A percentile compares a stretch with the other conserved stretches of the same genome.
phyloP scores from a whole-genome alignment of 2,888 invertebrate genomes.

The Drosophila kuntzei region DNA sequence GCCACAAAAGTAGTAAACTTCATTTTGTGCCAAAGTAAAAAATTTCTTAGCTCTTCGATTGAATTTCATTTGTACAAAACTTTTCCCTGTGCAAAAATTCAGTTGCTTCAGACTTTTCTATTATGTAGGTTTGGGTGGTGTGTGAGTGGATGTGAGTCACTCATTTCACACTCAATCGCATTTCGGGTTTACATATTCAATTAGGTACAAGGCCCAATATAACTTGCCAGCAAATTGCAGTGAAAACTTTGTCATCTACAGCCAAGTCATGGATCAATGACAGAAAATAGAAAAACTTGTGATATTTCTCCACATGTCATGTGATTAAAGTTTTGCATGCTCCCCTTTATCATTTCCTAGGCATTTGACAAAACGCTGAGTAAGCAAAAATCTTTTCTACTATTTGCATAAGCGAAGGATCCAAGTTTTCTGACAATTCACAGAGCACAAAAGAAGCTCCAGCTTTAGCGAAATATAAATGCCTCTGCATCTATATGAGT shows the following conservation, averaged over 20 bases:
- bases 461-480: conserved; percentile 34
- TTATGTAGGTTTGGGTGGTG: not conserved
- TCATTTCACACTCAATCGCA: conserved; percentile 80
- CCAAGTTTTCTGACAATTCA: conserved; percentile 68
- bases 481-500: conserved; percentile 1
- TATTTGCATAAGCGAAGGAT: conserved; percentile 69
- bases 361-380: conserved; percentile 36
- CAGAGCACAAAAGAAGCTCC: conserved; percentile 28
- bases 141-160: conserved; percentile 23
- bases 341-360: not conserved
- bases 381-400: conserved; percentile 42
- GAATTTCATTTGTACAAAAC: conserved; percentile 38
- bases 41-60: conserved; percentile 33
- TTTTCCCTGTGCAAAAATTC: conserved; percentile 24
- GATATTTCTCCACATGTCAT: conserved; percentile 64
- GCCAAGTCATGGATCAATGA: conserved; percentile 67
- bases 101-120: conserved; percentile 11
- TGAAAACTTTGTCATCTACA: conserved; percentile 41
- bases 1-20: conserved; percentile 63
- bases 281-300: conserved; percentile 64
- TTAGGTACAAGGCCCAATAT: conserved; percentile 55
- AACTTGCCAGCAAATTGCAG: conserved; percentile 45
- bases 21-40: conserved; percentile 42
- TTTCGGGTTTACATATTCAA: conserved; percentile 71
- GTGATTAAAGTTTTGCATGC: conserved; percentile 74